Evolutionary conservation across 2,797 vertebrate genomes (phyloP), one percentile per base, ranked within the genome.

Genomic region (Saxicola maurus): DNA sequence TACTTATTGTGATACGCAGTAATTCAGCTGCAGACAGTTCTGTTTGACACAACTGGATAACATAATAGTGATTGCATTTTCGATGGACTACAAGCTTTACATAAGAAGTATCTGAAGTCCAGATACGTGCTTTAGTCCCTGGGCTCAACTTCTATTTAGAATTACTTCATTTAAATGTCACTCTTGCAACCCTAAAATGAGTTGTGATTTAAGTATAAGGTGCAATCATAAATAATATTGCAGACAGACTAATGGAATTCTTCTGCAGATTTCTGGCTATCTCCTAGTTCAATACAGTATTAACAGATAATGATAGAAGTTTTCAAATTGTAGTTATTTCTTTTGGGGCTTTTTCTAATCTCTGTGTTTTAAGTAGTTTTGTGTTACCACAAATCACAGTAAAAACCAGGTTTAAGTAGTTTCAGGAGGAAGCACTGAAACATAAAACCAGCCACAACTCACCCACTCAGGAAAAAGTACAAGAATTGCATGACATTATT

Each of bases 401-500:
- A 30, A 88, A 80, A 21, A 55, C 12, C 12, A 66, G 1, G 4
- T 64, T 62, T 76, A 78, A 62, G 17, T 18, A 82, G 13, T 56
- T 85, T 84, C 55, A 65, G n/a, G 9, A 89, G 17, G 48, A 85
- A 61, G 12, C 30, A 71, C 0, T 19, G 53, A 77, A 77, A 84
- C 53, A 43, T 17, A 8, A 55, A 90, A 51, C 13, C 20, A 69
- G 38, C 16, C 25, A 73, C n/a, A 79, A 62, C 48, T 72, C 69
- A 68, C 10, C 17, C 28, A 24, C 33, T 62, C 20, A 52, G 25
- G 7, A 76, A 89, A 78, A 92, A 76, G 28, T 40, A 60, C 19
- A 81, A 64, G 28, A 91, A 66, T 56, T 52, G 48, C 38, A 48
- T 33, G 51, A 91, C 21, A 73, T 82, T 66, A 91, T 96, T 97